phyloP scores from a whole-genome alignment of 2,797 vertebrate species.

The Neopelma chrysocephalum region DNA sequence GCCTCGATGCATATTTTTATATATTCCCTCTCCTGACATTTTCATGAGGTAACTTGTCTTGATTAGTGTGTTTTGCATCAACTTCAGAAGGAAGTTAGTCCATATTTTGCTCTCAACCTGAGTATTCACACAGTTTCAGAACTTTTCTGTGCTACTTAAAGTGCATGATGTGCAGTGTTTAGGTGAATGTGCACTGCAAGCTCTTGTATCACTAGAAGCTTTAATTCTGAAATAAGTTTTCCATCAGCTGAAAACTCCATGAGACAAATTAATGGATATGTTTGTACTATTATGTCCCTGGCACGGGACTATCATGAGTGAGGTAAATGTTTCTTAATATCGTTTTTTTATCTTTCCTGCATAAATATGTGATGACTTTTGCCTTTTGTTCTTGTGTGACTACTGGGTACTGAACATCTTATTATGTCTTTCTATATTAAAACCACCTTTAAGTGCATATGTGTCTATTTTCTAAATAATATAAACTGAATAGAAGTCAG shows the following conservation, averaged over 20 bases:
- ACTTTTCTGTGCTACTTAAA: no score
- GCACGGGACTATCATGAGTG: background rate
- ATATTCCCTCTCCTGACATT: background rate
- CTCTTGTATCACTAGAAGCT: background rate
- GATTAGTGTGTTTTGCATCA: background rate
- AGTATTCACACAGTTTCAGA: no score
- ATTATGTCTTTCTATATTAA: background rate
- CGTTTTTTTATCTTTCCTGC: background rate
- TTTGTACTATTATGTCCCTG: background rate
- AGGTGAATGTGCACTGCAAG: background rate
- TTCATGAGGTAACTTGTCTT: background rate
- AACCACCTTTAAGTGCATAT: background rate
- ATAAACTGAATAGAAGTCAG: background rate
- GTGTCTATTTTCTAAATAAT: background rate
- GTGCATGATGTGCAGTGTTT: no score
- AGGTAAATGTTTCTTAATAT: background rate
- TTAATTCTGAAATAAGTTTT: background rate
- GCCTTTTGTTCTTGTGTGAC: background rate
- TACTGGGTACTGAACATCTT: background rate
- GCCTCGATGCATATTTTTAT: background rate
- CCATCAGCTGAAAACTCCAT: background rate
- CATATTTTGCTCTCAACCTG: background rate
- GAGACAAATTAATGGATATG: background rate
- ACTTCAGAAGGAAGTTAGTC: background rate
- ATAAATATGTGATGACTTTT: background rate